A percentile compares a stretch with the other conserved stretches of the same genome.
Conservation (phyloP, 2,888 invertebrate species). For the Drosophila macrospina region DNA sequence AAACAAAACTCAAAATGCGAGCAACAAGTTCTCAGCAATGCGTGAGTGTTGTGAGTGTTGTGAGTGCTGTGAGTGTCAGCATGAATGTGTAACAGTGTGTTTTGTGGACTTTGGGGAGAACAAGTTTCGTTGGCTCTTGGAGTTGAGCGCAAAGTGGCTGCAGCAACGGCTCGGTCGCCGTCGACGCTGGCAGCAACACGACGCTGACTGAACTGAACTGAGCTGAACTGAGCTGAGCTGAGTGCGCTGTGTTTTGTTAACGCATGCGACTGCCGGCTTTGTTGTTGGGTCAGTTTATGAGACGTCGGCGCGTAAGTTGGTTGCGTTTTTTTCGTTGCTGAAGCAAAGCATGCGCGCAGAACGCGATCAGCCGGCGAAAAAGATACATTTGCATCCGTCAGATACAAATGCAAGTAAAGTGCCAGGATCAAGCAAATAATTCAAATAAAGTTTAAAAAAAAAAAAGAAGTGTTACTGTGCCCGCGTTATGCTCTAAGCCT, state of each 20-base stretch:
- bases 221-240: slow-evolving; percentile 15
- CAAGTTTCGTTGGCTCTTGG: slow-evolving; percentile 71
- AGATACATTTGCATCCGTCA: slow-evolving; percentile 40
- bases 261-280: slow-evolving; percentile 64
- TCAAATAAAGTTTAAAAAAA: slow-evolving; percentile 4
- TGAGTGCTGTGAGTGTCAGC: slow-evolving; percentile 7
- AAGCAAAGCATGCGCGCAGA: slow-evolving; percentile 50
- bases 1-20: slow-evolving; percentile 60
- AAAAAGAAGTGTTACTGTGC: slow-evolving; percentile 14
- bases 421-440: slow-evolving; percentile 8
- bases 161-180: slow-evolving; percentile 27
- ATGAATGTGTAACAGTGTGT: slow-evolving; percentile 19
- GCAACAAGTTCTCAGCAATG: slow-evolving; percentile 56
- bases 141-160: slow-evolving; percentile 73
- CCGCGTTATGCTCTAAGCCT: slow-evolving; percentile 10
- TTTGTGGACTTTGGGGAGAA: slow-evolving; percentile 56
- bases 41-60: slow-evolving; percentile 29
- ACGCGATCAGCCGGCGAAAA: slow-evolving; percentile 56
- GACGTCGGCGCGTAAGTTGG: slow-evolving; percentile 78
- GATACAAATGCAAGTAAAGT: slow-evolving; percentile 30
- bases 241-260: slow-evolving; percentile 40
- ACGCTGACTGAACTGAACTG: slow-evolving; percentile 1
- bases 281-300: slow-evolving; percentile 73
- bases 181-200: not conserved
- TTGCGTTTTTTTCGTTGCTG: slow-evolving; percentile 60